Percentiles rank a stretch among this genome's conserved stretches.
These are phyloP conservation scores for Sander lucioperca DNA, from an alignment of 2,113 vertebrate species.

Conservation along the genomic window DNA sequence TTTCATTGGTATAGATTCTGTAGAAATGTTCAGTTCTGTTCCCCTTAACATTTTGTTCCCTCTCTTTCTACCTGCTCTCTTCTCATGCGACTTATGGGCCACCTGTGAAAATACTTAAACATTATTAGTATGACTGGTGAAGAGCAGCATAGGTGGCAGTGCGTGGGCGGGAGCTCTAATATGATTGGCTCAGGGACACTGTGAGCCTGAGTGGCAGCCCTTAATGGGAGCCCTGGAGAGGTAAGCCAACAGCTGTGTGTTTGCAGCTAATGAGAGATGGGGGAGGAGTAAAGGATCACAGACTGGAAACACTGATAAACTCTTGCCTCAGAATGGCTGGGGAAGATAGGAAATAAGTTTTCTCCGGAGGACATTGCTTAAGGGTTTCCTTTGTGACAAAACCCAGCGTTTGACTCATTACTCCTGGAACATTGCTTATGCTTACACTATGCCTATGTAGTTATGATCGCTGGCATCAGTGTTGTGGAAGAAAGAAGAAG, in stretches of 20 bases:
- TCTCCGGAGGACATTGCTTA: conserved; percentile 74
- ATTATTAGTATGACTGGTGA: conserved; percentile 69
- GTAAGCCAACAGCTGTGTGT: conserved; percentile 85
- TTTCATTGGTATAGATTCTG: conserved; percentile 1
- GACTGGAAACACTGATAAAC: conserved; percentile 79
- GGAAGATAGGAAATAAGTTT: conserved; percentile 75
- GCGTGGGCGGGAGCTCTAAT: conserved; percentile 77
- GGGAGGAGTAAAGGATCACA: conserved; percentile 81
- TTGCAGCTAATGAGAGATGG: conserved; percentile 85
- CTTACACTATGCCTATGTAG: conserved; percentile 48
- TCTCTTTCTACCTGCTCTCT: conserved; percentile 9
- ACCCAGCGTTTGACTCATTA: conserved; percentile 69
- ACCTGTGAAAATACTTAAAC: conserved; percentile 69
- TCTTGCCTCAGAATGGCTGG: conserved; percentile 70
- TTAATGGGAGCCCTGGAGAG: conserved; percentile 86
- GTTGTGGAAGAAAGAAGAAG: conserved; percentile 60
- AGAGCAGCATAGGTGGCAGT: conserved; percentile 44
- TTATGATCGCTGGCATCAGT: conserved; percentile 72
- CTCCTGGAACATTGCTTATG: conserved; percentile 68
- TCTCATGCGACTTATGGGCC: conserved; percentile 44
- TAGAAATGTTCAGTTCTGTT: conserved; percentile 11
- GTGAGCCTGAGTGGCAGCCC: conserved; percentile 80
- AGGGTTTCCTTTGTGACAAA: conserved; percentile 72
- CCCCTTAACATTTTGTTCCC: not conserved
- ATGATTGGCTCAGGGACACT: conserved; percentile 80